phyloP scores from a whole-genome alignment of 2,113 vertebrate species.

The Rissa tridactyla region DNA sequence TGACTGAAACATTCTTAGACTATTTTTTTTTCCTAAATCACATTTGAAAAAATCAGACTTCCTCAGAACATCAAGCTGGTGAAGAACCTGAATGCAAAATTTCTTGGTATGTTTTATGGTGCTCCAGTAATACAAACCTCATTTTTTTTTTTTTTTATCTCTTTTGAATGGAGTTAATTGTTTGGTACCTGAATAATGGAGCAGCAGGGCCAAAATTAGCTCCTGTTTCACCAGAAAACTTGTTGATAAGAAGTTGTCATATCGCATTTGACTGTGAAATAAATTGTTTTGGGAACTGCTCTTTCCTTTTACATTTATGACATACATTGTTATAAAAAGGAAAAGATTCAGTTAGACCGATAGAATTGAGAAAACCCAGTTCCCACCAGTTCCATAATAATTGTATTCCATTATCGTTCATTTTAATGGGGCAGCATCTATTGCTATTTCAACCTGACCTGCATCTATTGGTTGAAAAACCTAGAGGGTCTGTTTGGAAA shows the following conservation, averaged over 20 bases:
- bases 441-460: too few species aligned
- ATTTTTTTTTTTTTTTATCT: neutral
- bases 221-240: neutral
- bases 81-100: constrained; percentile 37
- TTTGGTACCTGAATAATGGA: neutral
- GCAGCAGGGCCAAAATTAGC: constrained; percentile 19
- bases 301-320: neutral
- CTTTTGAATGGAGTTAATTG: constrained; percentile 40
- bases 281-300: neutral
- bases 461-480: neutral
- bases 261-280: neutral
- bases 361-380: neutral
- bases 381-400: neutral
- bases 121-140: neutral
- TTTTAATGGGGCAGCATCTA: neutral
- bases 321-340: neutral
- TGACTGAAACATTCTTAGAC: neutral
- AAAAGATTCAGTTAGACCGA: neutral
- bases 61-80: constrained; percentile 53
- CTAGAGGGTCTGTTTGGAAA: neutral
- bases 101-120: constrained; percentile 25
- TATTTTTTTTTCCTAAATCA: constrained; percentile 50
- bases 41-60: constrained; percentile 25
- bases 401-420: neutral
- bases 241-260: neutral